Base-by-base conservation (phyloP, 2,113 vertebrate species). In the Carassius carassius region DNA sequence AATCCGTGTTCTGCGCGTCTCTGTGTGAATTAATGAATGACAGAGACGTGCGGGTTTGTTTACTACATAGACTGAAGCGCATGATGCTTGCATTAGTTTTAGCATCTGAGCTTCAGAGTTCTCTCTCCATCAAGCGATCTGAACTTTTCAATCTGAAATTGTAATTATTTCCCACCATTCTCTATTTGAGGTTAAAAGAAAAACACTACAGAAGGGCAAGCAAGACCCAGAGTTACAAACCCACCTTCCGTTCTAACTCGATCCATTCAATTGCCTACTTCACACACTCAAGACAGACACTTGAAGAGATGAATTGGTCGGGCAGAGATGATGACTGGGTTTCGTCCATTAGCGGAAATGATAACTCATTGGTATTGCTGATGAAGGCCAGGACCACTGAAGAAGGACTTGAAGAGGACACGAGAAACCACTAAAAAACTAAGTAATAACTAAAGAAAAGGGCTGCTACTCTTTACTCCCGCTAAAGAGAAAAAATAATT, bases 271-370 rank as follows among this genome's bases (percentile, higher is more conserved):
- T n/a, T 21, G 49, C 16, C 49, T 32, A 29, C 44, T 75, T 51
- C 29, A 37, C 19, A 58, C 29, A 78, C 75, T 78, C 75, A 17
- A 78, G 29, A 75, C 25, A 76, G 32, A 76, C 47, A 76, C 44
- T 54, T 29, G 16, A 51, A n/a, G 41, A 32, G 75, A 58, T 78
- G 5, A 37, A 58, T 37, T 78, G 17, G 54, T 37, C 5, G 1
- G 51, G 19, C 17, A 78, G 32, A 12, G 49, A 19, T 37, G 29
- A 58, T 32, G 25, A 19, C 17, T 56, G 51, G 75, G 54, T 37
- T 78, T 23, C 32, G 25, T 21, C 25, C 77, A 63, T n/a, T 25
- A 63, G 3, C 3, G 7, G 54, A 62, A 60, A 62, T 63, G 35
- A 78, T 60, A 78, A 78, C 35, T 78, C 32, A 41, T 41, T 21